phyloP scores from a whole-genome alignment of 2,113 vertebrate species.

The Origma solitaria region DNA sequence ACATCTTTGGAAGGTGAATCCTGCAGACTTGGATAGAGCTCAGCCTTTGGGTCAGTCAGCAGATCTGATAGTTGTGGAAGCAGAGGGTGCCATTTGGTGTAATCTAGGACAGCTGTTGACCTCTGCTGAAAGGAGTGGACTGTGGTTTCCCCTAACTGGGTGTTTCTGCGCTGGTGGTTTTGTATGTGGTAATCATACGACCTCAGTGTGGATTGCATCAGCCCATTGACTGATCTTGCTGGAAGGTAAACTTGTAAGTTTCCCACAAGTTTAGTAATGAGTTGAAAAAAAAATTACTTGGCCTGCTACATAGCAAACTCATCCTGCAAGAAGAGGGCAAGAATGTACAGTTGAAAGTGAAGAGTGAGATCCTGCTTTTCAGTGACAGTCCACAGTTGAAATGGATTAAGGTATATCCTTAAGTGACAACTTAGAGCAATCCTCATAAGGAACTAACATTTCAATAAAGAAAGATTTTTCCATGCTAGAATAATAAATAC shows the following conservation, averaged over 20 bases:
- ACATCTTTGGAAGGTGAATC: background rate
- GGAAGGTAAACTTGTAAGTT: background rate
- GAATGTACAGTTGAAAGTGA: background rate
- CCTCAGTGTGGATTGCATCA: background rate
- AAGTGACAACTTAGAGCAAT: background rate
- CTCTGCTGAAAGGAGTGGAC: background rate
- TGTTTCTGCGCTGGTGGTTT: background rate
- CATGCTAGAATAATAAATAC: background rate
- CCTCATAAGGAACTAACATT: background rate
- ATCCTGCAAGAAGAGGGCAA: background rate
- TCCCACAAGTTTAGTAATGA: background rate
- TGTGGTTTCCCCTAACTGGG: background rate
- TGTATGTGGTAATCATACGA: background rate
- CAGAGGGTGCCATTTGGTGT: background rate
- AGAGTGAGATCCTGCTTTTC: background rate
- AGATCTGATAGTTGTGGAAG: background rate
- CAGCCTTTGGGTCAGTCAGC: background rate
- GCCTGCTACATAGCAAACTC: background rate
- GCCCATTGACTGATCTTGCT: background rate
- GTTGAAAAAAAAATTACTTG: background rate
- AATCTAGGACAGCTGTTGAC: background rate
- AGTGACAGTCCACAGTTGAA: background rate
- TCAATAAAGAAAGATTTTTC: background rate
- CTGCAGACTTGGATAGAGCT: background rate
- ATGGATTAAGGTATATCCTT: background rate